phyloP scores from a whole-genome alignment of 1,140 invertebrate genomes.

The Telenomus remus region DNA sequence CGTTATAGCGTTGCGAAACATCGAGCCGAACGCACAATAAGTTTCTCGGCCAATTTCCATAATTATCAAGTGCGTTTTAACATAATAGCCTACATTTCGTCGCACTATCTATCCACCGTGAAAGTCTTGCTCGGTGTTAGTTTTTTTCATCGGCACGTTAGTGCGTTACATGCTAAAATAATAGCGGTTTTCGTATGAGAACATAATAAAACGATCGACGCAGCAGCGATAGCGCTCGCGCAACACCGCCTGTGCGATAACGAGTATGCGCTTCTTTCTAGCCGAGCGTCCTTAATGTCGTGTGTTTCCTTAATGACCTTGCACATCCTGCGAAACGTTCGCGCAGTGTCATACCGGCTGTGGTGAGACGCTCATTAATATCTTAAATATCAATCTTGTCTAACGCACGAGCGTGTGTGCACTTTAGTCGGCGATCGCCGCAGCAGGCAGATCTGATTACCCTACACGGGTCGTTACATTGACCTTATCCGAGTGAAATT shows the following conservation, averaged over 20 bases:
- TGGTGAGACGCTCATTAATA: constrained; percentile 44
- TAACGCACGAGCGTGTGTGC: constrained; percentile 37
- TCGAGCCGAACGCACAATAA: too few relatives aligned
- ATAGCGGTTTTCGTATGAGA: constrained; percentile 5
- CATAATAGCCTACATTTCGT: constrained; percentile 23
- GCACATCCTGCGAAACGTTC: constrained; percentile 9
- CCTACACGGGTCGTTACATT: constrained; percentile 53
- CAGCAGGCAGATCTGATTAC: constrained; percentile 55
- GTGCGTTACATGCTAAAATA: constrained; percentile 3
- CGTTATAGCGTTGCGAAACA: too few relatives aligned
- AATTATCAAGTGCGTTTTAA: constrained; percentile 23
- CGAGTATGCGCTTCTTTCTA: constrained; percentile 7
- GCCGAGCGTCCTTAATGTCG: constrained; percentile 9
- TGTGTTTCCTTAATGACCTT: constrained; percentile 24
- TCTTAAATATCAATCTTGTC: constrained; percentile 60
- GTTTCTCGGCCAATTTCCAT: constrained; percentile 18
- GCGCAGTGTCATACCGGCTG: constrained; percentile 8
- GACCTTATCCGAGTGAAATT: constrained; percentile 53
- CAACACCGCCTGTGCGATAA: constrained; percentile 2
- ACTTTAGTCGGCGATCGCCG: constrained; percentile 43
- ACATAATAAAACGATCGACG: constrained; percentile 11
- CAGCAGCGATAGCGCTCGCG: neutral
- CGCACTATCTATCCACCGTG: constrained; percentile 3
- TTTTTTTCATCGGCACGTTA: neutral
- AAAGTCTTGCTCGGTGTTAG: constrained; percentile 1